phyloP scores from a whole-genome alignment of 2,797 vertebrate genomes.

The Crocodylus rhombifer region DNA sequence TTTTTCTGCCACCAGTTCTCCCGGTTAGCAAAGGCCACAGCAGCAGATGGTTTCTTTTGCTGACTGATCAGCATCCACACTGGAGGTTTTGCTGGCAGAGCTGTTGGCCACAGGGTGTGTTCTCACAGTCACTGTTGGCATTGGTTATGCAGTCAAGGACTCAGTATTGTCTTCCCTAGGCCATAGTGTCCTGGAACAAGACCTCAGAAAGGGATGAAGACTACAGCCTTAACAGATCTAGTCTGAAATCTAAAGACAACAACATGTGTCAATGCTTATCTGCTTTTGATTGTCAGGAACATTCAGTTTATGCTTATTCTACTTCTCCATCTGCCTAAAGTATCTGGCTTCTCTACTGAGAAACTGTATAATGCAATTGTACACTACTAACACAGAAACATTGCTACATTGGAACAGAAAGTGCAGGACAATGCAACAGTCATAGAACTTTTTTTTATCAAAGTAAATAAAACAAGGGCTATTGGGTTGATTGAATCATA shows the following conservation, averaged over 20 bases:
- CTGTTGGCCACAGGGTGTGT: too few relatives aligned
- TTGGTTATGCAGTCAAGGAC: too few relatives aligned
- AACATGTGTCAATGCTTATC: conserved; percentile 46
- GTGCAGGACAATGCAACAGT: neutral
- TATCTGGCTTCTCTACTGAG: conserved; percentile 10
- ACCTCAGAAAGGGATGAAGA: conserved; percentile 15
- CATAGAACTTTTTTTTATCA: conserved; percentile 30
- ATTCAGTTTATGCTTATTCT: neutral
- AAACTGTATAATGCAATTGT: neutral
- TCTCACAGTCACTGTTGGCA: too few relatives aligned
- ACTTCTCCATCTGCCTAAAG: conserved; percentile 23
- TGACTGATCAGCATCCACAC: too few relatives aligned
- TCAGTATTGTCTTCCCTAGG: neutral
- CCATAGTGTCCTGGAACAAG: neutral
- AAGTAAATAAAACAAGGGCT: neutral
- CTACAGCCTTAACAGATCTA: conserved; percentile 26
- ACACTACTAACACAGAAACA: conserved; percentile 16
- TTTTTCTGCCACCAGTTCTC: neutral
- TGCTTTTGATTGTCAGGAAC: conserved; percentile 23
- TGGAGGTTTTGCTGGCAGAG: too few relatives aligned
- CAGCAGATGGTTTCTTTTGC: too few relatives aligned
- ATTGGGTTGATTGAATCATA: neutral
- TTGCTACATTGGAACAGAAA: conserved; percentile 29
- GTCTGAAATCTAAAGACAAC: conserved; percentile 42
- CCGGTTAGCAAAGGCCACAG: too few relatives aligned